Conservation (phyloP, 2,797 vertebrate species). For the Sparus aurata region DNA sequence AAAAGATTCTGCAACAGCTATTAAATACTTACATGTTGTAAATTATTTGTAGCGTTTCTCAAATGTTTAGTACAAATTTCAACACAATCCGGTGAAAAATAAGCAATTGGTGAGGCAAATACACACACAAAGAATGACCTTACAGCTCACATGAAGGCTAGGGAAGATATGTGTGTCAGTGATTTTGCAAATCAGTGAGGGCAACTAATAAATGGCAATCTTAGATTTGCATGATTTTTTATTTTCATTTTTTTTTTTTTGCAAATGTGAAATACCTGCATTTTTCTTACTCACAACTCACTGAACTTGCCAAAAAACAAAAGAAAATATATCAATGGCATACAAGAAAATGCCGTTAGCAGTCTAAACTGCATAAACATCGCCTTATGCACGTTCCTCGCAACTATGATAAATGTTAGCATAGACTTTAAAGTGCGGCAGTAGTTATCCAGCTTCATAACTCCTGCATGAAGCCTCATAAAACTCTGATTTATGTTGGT, state of each 20-base stretch:
- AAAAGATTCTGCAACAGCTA: too few relatives aligned
- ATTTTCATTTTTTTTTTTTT: too few relatives aligned
- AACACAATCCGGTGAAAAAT: too few relatives aligned
- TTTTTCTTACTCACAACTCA: not conserved
- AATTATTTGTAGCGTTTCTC: too few relatives aligned
- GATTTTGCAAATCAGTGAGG: not conserved
- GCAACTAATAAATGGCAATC: not conserved
- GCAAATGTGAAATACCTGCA: not conserved
- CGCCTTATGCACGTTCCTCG: not conserved
- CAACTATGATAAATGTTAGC: not conserved
- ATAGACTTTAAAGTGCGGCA: not conserved
- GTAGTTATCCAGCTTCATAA: not conserved
- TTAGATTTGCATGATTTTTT: not conserved
- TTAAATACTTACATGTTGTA: too few relatives aligned
- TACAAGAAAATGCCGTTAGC: not conserved
- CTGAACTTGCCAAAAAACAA: not conserved
- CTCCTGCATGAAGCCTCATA: conserved; percentile 11
- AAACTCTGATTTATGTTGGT: not conserved
- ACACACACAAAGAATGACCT: too few relatives aligned
- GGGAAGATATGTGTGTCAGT: not conserved
- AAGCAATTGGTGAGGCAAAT: too few relatives aligned
- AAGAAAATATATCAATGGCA: not conserved
- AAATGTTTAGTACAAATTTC: too few relatives aligned
- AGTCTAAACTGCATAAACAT: not conserved
- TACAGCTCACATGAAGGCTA: not conserved